Base-by-base conservation (phyloP, 2,888 invertebrate species). In the Hymenopus coronatus region DNA sequence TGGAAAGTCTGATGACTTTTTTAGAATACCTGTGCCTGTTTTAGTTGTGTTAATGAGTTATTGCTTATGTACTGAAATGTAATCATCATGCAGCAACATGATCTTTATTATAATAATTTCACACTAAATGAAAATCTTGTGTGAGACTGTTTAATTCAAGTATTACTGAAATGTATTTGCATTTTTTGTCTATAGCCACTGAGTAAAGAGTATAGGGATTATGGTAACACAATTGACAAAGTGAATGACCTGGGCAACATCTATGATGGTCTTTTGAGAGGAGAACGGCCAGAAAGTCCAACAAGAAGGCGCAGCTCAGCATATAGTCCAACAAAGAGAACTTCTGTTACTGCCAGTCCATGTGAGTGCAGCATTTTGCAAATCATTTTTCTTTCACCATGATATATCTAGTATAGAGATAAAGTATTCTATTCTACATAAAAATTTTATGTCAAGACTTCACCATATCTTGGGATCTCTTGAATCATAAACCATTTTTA, bases 201-300 rank as follows among this genome's bases (percentile, higher is more conserved):
- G 86, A 94, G 96, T 27, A 98, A 98, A 93, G 98, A 98, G 92
- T 97, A 98, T 93, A 95, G 97, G 88, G 98, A 98, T 92, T 98
- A 96, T 93, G 96, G 96, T 0, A 94, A 95, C 25, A 98, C 97
- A 54, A 96, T 99, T 84, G 98, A 98, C 91, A 98, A 97, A 94
- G 95, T 98, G 88, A 98, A 98, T 93, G 98, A 98, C 92, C 95
- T 98, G 0, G 99, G 98, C 1, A 96, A 96, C 54, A 95, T 96
- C 30, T 98, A 98, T 92, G 98, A 99, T 92, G 96, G 97, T 25
- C 93, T 98, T 84, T 94, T 97, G 4, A 95, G 96, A 89, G 96
- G 96, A 27, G 96, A 96, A 87, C 95, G 97, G 81, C 97, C 97
- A 0, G 98, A 98, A 91, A 97, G 97, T 89, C 97, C 98, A 0